phyloP scores from a whole-genome alignment of 2,888 invertebrate species.

The Platerodrilus igneus region DNA sequence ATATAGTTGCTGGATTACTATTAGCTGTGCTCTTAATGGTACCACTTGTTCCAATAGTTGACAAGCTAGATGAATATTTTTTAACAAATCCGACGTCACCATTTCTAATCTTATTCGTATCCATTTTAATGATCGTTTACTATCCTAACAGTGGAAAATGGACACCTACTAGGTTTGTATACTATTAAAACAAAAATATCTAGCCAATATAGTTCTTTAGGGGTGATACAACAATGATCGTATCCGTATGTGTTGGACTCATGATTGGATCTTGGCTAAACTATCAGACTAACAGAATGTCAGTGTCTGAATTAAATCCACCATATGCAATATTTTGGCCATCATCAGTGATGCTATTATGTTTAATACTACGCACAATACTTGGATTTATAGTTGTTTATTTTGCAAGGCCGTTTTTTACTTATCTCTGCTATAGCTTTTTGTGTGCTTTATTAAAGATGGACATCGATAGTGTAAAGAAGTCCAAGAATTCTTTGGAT shows the following conservation, averaged over 20 bases:
- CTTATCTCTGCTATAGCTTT: constrained; percentile 64
- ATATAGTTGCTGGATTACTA: constrained; percentile 73
- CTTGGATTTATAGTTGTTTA: constrained; percentile 74
- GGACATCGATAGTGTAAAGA: constrained; percentile 61
- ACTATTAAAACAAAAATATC: no score
- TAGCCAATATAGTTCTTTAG: no score
- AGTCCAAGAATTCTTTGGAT: constrained; percentile 60
- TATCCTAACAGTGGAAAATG: constrained; percentile 81
- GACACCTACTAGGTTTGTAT: constrained; percentile 77
- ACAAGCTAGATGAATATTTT: constrained; percentile 67
- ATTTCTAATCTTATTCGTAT: constrained; percentile 56
- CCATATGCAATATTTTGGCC: constrained; percentile 80
- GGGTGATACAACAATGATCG: constrained; percentile 84
- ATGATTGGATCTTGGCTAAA: constrained; percentile 79
- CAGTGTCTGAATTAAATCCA: constrained; percentile 51
- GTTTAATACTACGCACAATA: constrained; percentile 62
- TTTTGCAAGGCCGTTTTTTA: constrained; percentile 63
- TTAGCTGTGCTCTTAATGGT: constrained; percentile 66
- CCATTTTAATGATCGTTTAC: constrained; percentile 66
- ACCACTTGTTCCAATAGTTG: constrained; percentile 69
- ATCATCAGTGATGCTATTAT: constrained; percentile 65
- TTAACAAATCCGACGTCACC: constrained; percentile 65
- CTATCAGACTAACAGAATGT: constrained; percentile 71
- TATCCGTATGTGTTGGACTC: constrained; percentile 76
- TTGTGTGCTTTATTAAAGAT: constrained; percentile 66